phyloP scores from a whole-genome alignment of 2,113 vertebrate species.

The Microtus montanus region DNA sequence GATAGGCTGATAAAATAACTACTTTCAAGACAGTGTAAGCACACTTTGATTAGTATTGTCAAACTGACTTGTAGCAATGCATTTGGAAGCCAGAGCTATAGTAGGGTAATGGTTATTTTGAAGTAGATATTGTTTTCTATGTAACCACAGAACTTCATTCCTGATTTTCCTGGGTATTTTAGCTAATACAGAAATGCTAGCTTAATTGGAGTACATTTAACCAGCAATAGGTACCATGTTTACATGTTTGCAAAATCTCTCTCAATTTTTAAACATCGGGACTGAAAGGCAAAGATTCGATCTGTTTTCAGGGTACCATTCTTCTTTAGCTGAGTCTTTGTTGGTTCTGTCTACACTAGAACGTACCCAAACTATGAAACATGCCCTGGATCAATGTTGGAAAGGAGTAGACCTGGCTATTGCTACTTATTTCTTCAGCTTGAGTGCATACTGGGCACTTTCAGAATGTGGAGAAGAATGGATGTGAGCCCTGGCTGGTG shows the following conservation, averaged over 20 bases:
- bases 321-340: slow-evolving; percentile 35
- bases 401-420: neutral
- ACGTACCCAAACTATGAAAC: neutral
- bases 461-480: neutral
- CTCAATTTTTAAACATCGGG: neutral
- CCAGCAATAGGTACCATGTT: neutral
- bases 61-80: slow-evolving; percentile 33
- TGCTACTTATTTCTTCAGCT: neutral
- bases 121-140: neutral
- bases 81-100: neutral
- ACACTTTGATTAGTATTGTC: slow-evolving; percentile 37
- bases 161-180: neutral
- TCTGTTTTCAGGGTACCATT: neutral
- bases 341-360: neutral
- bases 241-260: slow-evolving; percentile 14
- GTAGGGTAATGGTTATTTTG: neutral
- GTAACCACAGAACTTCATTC: neutral
- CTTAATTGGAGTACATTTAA: neutral
- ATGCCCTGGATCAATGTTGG: neutral
- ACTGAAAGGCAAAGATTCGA: neutral
- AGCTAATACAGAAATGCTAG: neutral
- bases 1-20: neutral
- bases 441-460: neutral
- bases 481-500: neutral
- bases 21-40: slow-evolving; percentile 19